Conservation (phyloP, 2,113 vertebrate genomes). For the Odocoileus virginianus region DNA sequence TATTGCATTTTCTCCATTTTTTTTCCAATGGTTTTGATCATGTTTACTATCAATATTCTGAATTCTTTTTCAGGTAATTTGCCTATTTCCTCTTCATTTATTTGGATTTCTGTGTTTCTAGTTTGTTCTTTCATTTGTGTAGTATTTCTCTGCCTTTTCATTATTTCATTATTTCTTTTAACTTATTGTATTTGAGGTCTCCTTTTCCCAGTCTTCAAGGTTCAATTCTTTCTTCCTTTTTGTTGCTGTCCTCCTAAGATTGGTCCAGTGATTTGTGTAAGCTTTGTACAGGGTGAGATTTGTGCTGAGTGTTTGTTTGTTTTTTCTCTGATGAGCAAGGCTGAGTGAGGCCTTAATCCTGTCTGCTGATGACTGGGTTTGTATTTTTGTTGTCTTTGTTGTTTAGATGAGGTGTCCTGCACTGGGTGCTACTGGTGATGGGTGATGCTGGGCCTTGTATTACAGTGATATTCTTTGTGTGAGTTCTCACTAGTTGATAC, state of each 20-base stretch:
- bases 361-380: no score
- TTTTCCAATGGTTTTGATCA: not conserved
- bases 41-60: not conserved
- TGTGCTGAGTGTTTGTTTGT: no score
- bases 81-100: not conserved
- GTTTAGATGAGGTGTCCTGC: no score
- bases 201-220: not conserved
- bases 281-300: no score
- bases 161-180: not conserved
- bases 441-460: no score
- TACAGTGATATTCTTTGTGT: no score
- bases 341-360: no score
- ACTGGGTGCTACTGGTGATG: no score
- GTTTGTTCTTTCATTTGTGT: not conserved
- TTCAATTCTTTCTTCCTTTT: not conserved
- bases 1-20: not conserved
- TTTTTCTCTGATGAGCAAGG: no score
- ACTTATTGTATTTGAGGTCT: not conserved
- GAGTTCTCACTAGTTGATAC: no score
- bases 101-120: not conserved
- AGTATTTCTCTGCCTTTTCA: not conserved
- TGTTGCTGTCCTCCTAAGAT: not conserved
- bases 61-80: not conserved
- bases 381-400: no score
- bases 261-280: no score